Evolutionary conservation across 2,888 invertebrate genomes (phyloP), one percentile per base, ranked within the genome.

Genomic region (Cataglyphis altisquamis): DNA sequence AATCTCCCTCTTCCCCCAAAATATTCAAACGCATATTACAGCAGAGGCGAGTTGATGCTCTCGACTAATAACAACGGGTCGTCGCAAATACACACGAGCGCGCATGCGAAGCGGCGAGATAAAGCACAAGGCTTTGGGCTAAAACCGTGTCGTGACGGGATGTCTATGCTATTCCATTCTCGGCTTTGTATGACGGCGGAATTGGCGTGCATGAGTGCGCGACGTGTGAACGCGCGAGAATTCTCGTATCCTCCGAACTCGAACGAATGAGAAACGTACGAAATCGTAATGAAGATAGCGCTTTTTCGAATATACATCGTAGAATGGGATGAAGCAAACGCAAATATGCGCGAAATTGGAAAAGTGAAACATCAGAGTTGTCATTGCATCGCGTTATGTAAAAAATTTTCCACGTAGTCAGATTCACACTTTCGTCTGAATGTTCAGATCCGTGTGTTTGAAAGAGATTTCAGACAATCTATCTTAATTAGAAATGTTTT

Each of bases 91-190:
- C 48, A 29, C 32, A 29, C 45, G 36, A 39, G 93, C 89, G 89
- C 91, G 87, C 94, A 93, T 93, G 94, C 93, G 89, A 93, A 83
- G 86, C 73, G 70, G 32, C 55, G 68, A 92, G 94, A 94, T 94
- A 93, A 93, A 89, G 83, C 88, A 48, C 48, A 48, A 48, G 52
- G 52, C 55, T 90, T 88, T 85, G 78, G 90, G 89, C 86, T 85
- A 90, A 89, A 90, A 88, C 85, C 84, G 88, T 92, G 90, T 91
- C 93, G 92, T 92, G 91, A 92, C 92, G 92, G 90, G 90, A 92
- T 91, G 91, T 93, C 91, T 83, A 84, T 74, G 89, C 86, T 82
- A 86, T 87, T 86, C 89, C 86, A 74, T 85, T 67, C 88, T 82
- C 78, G 64, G 72, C 84, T 84, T 82, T 87, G 77, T 90, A 88